Evolutionary conservation across 2,888 invertebrate species (phyloP), one percentile per base, ranked within the genome.

Genomic region (Oegoconia quadripuncta): DNA sequence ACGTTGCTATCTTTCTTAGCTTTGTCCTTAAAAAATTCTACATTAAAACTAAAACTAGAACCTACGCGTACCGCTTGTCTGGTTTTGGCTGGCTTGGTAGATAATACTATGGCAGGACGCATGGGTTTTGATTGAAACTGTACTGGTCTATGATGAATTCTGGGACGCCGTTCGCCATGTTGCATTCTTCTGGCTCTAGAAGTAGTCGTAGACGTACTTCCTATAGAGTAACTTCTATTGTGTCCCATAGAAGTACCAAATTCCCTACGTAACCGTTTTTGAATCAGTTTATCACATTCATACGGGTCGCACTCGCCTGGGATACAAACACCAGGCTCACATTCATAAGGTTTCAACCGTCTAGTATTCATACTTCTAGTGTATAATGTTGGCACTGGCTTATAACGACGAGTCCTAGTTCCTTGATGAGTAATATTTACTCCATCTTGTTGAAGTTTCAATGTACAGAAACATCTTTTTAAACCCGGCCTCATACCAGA

Each of bases 11-110:
- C n/a, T n/a, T n/a, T n/a, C n/a, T n/a, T n/a, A n/a, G n/a, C 13
- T 27, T 13, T 27, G 31, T 31, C 40, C 43, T 54, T 60, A 31
- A 32, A 40, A 44, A 61, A 59, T 33, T 61, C 48, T 26, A 61
- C 42, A 26, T 46, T 41, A 39, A 59, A 58, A 41, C 52, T 58
- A 33, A 59, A 55, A 15, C 36, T 42, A 4, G 61, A 61, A 8
- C 56, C 47, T 27, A 53, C 40, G n/a, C 31, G 42, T 5, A 52
- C 47, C 12, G 35, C 37, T 38, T 49, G 48, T 5, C 42, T 27
- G 2, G 3, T n/a, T n/a, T n/a, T n/a, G n/a, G n/a, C n/a, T n/a
- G n/a, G n/a, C n/a, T n/a, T n/a, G n/a, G n/a, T n/a, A n/a, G n/a
- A n/a, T n/a, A n/a, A n/a, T n/a, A n/a, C n/a, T n/a, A n/a, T n/a